Evolutionary conservation across 53 echinoderm and acorn worm genomes (phyloP), one percentile per base, ranked within the genome.

Genomic region (Temnopleurus reevesii): DNA sequence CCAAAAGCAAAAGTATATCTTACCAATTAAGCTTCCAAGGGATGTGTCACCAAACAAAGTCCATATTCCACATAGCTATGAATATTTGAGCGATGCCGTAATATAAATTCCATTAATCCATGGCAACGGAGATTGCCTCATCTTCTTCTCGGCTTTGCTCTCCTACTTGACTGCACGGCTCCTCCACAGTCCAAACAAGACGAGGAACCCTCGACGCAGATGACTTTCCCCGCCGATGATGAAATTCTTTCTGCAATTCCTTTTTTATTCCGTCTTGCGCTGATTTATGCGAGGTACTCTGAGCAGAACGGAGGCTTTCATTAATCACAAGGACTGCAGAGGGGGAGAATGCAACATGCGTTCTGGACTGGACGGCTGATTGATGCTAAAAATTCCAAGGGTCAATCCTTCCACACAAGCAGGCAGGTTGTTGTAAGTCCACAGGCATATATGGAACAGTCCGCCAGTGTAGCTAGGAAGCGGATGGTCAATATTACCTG

Each of bases 41-140:
- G 41, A 43, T 63, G 17, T 63, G 63, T 71, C 71, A 71, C 43
- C 38, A 71, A 8, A 71, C 8, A 41, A 71, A 71, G 71, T 41
- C 36, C 71, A 71, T 71, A 71, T 43, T 71, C 71, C 71, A 71
- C 71, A 71, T 71, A 41, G 71, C 41, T 38, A 41, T 41, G n/a
- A 71, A 71, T 71, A 71, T 71, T n/a, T 41, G 41, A 43, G 41
- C 71, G 23, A 71, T 38, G 71, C 71, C n/a, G 21, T 38, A 12
- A 85, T 43, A 46, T 85, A 85, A 59, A 85, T 60, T 85, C 85
- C 85, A 85, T 85, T 85, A 85, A 29, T 85, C 85, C 85, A 85
- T 85, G 85, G 85, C 85, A 85, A 85, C 59, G n/a, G 83, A 18
- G 54, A 83, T 55, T 21, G 34, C 27, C 46, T 79, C 79, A 29